Evolutionary conservation across 1,140 invertebrate genomes (phyloP).

Genomic region (Bathynomus jamesi): DNA sequence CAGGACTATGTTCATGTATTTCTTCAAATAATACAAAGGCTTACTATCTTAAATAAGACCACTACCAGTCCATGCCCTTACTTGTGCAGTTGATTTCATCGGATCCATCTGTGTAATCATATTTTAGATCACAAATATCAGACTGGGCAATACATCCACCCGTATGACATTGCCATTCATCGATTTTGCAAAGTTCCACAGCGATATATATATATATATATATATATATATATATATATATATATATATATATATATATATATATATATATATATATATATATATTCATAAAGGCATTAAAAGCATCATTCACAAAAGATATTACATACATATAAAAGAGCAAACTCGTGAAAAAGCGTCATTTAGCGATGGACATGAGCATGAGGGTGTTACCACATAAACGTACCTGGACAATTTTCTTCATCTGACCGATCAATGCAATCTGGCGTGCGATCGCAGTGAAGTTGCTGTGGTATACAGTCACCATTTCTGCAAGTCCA

Average conservation of each 20-base stretch:
- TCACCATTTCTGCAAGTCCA: constrained; percentile 37
- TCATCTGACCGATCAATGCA: constrained; percentile 42
- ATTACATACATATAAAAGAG: too few relatives aligned
- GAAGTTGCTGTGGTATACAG: constrained; percentile 32
- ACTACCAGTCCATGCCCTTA: too few relatives aligned
- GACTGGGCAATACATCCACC: constrained; percentile 45
- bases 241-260: constrained; percentile 13
- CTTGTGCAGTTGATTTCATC: constrained; percentile 39
- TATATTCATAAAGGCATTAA: neutral
- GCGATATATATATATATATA: constrained; percentile 6
- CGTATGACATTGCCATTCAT: constrained; percentile 44
- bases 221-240: constrained; percentile 14
- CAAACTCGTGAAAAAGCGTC: too few relatives aligned
- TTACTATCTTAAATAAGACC: too few relatives aligned
- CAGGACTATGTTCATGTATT: too few relatives aligned
- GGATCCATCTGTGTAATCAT: constrained; percentile 14
- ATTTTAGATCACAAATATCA: constrained; percentile 51
- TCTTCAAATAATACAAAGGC: too few relatives aligned
- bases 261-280: constrained; percentile 14
- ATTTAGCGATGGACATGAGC: too few relatives aligned
- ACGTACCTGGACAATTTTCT: constrained; percentile 36
- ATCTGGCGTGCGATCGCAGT: constrained; percentile 41
- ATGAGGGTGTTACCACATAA: too few relatives aligned
- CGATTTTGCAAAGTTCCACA: constrained; percentile 42
- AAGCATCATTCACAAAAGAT: neutral